Evolutionary conservation across 2,888 invertebrate species (phyloP).

Genomic region (Biston betularia): DNA sequence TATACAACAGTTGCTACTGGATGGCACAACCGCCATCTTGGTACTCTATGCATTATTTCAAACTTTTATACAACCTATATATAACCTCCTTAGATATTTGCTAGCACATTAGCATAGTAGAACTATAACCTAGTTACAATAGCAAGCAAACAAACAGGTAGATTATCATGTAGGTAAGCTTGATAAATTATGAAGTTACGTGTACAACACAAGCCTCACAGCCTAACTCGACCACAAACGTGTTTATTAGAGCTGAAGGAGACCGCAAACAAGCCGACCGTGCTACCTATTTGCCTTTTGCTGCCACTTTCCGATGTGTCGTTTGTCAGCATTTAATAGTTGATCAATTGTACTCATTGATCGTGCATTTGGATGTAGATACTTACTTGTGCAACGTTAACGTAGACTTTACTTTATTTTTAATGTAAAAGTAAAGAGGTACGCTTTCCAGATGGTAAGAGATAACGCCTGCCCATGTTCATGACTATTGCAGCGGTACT

Average conservation of each 20-base stretch:
- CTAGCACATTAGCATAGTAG: background rate
- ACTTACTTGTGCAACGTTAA: background rate
- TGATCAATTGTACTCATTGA: slow-evolving; percentile 12
- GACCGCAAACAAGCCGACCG: slow-evolving; percentile 34
- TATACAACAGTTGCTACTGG: too few relatives aligned
- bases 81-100: too few relatives aligned
- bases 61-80: too few relatives aligned
- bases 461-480: too few relatives aligned
- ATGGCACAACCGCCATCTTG: too few relatives aligned
- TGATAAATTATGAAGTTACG: slow-evolving; percentile 23
- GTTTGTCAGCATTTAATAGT: slow-evolving; percentile 20
- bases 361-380: slow-evolving; percentile 6
- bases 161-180: background rate
- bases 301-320: slow-evolving; percentile 18
- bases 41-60: too few relatives aligned
- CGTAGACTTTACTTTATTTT: background rate
- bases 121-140: background rate
- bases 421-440: too few relatives aligned
- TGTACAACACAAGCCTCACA: slow-evolving; percentile 29
- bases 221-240: slow-evolving; percentile 19
- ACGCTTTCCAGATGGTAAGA: too few relatives aligned
- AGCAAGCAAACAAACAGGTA: slow-evolving; percentile 8
- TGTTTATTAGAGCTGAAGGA: slow-evolving; percentile 41
- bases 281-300: slow-evolving; percentile 12
- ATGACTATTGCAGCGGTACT: too few relatives aligned